phyloP scores from a whole-genome alignment of 2,797 vertebrate genomes.

The Coranthus polyacanthus region DNA sequence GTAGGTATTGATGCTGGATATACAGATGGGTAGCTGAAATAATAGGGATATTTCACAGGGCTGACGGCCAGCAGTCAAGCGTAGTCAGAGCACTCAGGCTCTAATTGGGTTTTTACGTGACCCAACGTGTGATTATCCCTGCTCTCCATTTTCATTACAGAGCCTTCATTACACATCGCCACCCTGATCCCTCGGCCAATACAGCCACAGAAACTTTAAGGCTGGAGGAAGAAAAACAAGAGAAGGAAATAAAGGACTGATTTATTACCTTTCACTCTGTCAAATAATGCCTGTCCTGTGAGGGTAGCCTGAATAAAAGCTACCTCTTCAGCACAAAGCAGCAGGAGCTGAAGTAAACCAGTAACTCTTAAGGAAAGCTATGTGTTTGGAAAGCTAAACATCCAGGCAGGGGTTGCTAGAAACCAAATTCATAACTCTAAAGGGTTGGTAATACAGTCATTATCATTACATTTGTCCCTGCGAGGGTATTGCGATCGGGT shows the following conservation, averaged over 20 bases:
- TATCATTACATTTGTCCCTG: too few relatives aligned
- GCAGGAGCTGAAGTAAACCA: constrained; percentile 14
- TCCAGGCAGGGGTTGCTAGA: neutral
- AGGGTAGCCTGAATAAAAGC: constrained; percentile 13
- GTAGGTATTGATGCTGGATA: neutral
- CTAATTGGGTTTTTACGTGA: constrained; percentile 64
- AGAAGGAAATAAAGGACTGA: constrained; percentile 53
- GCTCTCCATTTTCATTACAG: constrained; percentile 65
- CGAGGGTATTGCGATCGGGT: too few relatives aligned
- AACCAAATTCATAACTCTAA: neutral
- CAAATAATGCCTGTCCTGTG: constrained; percentile 44
- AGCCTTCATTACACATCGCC: constrained; percentile 48
- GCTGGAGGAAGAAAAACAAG: constrained; percentile 19
- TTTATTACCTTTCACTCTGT: constrained; percentile 63
- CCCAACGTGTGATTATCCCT: constrained; percentile 64
- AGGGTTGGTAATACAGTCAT: too few relatives aligned
- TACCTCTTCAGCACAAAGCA: constrained; percentile 5
- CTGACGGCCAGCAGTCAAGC: constrained; percentile 26
- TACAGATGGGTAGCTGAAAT: constrained; percentile 29
- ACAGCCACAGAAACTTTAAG: constrained; percentile 27
- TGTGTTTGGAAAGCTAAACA: neutral
- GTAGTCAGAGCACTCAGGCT: too few relatives aligned
- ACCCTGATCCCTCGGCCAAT: constrained; percentile 25
- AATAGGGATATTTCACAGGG: constrained; percentile 51
- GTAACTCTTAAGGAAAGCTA: neutral